phyloP scores from a whole-genome alignment of 2,888 invertebrate genomes.

The Neocrepidodera transversa region DNA sequence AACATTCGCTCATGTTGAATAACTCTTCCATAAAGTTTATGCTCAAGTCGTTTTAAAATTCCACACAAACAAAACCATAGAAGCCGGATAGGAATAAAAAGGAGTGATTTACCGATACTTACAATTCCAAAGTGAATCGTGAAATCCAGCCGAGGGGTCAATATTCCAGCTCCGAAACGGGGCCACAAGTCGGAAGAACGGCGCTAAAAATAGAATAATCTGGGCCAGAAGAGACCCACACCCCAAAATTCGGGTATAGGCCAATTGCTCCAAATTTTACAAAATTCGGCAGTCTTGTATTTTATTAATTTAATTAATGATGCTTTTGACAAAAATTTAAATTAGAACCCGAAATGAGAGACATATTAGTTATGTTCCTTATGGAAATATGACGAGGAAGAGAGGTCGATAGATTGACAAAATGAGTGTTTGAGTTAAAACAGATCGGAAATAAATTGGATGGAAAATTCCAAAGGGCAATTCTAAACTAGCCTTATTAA shows the following conservation, averaged over 20 bases:
- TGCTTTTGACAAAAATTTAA: no score
- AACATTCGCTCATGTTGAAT: no score
- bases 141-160: constrained; percentile 25
- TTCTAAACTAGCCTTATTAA: no score
- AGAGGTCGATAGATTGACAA: no score
- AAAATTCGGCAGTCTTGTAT: no score
- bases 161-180: constrained; percentile 31
- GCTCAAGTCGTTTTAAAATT: not conserved
- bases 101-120: not conserved
- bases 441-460: no score
- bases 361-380: no score
- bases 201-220: constrained; percentile 34
- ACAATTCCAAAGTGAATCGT: not conserved
- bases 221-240: constrained; percentile 30
- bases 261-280: not conserved
- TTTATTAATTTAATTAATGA: no score
- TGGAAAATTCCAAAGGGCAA: no score
- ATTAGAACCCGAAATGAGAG: no score
- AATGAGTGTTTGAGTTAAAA: no score
- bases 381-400: no score
- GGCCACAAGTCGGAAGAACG: constrained; percentile 26
- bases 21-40: not conserved
- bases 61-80: constrained; percentile 8
- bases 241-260: constrained; percentile 12
- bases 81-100: constrained; percentile 3